phyloP scores from a whole-genome alignment of 2,888 invertebrate species.

The Pandemis cinnamomeana region DNA sequence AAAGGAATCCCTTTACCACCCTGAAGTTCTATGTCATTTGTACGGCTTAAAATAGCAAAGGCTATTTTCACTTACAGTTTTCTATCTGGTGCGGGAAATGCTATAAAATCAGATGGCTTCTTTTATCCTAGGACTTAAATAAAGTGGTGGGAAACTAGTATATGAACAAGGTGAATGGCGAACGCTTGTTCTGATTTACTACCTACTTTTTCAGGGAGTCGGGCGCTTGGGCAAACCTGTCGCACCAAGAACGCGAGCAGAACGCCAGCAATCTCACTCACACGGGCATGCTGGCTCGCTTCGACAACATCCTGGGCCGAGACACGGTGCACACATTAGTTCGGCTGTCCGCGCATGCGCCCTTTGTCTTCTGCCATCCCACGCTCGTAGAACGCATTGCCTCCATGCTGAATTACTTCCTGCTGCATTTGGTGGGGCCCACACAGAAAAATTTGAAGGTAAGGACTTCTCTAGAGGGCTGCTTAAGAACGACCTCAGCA shows the following conservation, averaged over 20 bases:
- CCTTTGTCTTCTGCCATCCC: constrained; percentile 93
- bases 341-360: constrained; percentile 89
- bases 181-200: neutral
- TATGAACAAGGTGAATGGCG: too few relatives aligned
- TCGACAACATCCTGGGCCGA: constrained; percentile 96
- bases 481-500: too few relatives aligned
- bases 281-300: constrained; percentile 92
- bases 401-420: constrained; percentile 97
- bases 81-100: too few relatives aligned
- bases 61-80: too few relatives aligned
- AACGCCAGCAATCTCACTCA: constrained; percentile 89
- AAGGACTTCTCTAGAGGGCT: neutral
- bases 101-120: too few relatives aligned
- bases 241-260: constrained; percentile 89
- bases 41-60: too few relatives aligned
- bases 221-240: constrained; percentile 89
- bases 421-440: constrained; percentile 94
- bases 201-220: constrained; percentile 81
- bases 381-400: constrained; percentile 97
- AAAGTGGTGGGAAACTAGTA: too few relatives aligned
- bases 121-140: too few relatives aligned
- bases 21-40: too few relatives aligned
- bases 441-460: constrained; percentile 96
- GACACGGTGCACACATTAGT: constrained; percentile 94
- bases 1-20: too few relatives aligned